phyloP scores from a whole-genome alignment of 2,797 vertebrate genomes.

The Acrossocheilus wenchowensis region DNA sequence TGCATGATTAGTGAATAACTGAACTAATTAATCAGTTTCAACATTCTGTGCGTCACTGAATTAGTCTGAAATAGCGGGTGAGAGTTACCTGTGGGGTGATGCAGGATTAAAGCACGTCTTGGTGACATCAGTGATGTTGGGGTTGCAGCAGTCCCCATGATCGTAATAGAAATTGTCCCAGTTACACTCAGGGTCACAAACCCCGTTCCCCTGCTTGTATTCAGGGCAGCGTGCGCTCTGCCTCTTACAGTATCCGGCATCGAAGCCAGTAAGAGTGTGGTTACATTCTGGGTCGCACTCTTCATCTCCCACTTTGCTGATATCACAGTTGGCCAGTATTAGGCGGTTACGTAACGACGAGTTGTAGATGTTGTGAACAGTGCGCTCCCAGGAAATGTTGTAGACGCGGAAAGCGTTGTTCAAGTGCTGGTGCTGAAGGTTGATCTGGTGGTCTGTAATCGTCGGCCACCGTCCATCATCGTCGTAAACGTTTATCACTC shows the following conservation, averaged over 20 bases:
- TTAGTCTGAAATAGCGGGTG: neutral
- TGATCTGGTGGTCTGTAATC: conserved; percentile 91
- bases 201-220: conserved; percentile 87
- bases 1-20: neutral
- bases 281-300: conserved; percentile 94
- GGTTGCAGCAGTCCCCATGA: conserved; percentile 94
- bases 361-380: conserved; percentile 89
- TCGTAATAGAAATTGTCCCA: conserved; percentile 92
- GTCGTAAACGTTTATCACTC: conserved; percentile 90
- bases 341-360: conserved; percentile 90
- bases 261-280: conserved; percentile 91
- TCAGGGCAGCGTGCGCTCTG: conserved; percentile 80
- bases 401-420: conserved; percentile 90
- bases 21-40: neutral
- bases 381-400: conserved; percentile 97
- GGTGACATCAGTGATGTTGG: conserved; percentile 93
- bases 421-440: conserved; percentile 93
- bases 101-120: conserved; percentile 96
- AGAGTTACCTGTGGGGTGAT: conserved; percentile 92
- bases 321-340: conserved; percentile 95
- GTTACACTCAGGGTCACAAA: conserved; percentile 97
- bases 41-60: neutral
- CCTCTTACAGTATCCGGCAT: conserved; percentile 89
- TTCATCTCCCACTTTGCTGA: conserved; percentile 92
- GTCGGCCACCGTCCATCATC: conserved; percentile 84